phyloP scores from a whole-genome alignment of 2,888 invertebrate species.

The Nomada fucata region DNA sequence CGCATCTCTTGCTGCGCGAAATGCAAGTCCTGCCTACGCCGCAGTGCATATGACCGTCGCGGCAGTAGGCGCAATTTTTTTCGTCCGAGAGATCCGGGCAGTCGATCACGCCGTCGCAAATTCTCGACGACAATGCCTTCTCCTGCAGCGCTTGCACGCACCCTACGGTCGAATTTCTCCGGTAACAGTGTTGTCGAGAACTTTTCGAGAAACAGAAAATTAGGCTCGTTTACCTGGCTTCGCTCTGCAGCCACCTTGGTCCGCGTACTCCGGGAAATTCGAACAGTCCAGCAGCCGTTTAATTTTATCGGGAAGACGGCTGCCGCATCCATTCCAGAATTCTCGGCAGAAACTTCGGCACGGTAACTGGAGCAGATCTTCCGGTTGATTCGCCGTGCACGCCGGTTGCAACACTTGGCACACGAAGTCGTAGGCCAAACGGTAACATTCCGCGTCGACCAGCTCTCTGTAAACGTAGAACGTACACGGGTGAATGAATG shows the following conservation, averaged over 20 bases:
- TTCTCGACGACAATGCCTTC: conserved; percentile 90
- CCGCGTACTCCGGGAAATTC: conserved; percentile 91
- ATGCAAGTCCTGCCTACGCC: conserved; percentile 92
- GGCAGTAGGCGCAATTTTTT: conserved; percentile 91
- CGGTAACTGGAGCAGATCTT: conserved; percentile 88
- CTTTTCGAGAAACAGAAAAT: neutral
- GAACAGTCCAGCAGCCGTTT: conserved; percentile 91
- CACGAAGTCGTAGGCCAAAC: conserved; percentile 94
- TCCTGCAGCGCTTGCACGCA: conserved; percentile 91
- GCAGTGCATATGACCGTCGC: conserved; percentile 90
- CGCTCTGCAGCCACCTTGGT: conserved; percentile 89
- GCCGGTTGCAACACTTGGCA: conserved; percentile 94
- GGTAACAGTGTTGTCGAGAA: conserved; percentile 9
- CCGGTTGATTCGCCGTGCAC: conserved; percentile 85
- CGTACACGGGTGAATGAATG: neutral
- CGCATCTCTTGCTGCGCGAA: conserved; percentile 89
- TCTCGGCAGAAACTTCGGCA: conserved; percentile 94
- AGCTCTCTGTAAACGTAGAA: conserved; percentile 86
- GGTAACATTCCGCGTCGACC: conserved; percentile 96
- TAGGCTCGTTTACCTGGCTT: conserved; percentile 88
- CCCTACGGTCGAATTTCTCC: conserved; percentile 84
- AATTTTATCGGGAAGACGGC: conserved; percentile 89
- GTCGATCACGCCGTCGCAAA: conserved; percentile 95
- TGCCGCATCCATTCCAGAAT: conserved; percentile 93
- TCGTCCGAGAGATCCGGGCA: conserved; percentile 94